Conservation (phyloP, 2,888 invertebrate species). For the Drosophila anomelani region DNA sequence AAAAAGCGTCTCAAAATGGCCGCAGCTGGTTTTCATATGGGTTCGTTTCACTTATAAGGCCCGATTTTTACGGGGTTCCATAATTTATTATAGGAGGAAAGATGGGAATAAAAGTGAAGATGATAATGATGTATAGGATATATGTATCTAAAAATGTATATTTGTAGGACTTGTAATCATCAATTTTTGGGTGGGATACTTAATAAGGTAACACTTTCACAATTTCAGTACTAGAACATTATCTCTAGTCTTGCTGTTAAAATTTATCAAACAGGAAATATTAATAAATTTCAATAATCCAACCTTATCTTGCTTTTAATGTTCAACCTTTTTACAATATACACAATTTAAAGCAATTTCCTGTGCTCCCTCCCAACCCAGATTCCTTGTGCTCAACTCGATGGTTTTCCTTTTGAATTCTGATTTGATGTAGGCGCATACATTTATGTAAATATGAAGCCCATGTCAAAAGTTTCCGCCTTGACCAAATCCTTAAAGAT, state of each 20-base stretch:
- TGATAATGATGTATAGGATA: not conserved
- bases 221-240: no score
- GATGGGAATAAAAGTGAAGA: constrained; percentile 5
- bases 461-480: constrained; percentile 19
- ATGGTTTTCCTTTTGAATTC: constrained; percentile 1
- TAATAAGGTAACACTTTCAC: not conserved
- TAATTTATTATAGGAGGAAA: constrained; percentile 3
- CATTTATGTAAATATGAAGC: constrained; percentile 29
- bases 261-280: not conserved
- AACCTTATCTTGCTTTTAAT: not conserved
- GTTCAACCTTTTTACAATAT: not conserved
- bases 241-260: no score
- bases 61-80: constrained; percentile 7
- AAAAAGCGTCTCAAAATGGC: constrained; percentile 74
- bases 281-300: not conserved
- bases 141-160: not conserved
- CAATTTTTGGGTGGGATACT: no score
- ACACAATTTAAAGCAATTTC: not conserved
- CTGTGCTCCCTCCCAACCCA: not conserved
- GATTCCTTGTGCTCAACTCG: not conserved
- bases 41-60: constrained; percentile 13
- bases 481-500: constrained; percentile 19
- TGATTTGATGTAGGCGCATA: constrained; percentile 4
- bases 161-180: constrained; percentile 5
- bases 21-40: constrained; percentile 69